Base-by-base conservation (phyloP, 2,888 invertebrate species). In the Lycophotia porphyrea region DNA sequence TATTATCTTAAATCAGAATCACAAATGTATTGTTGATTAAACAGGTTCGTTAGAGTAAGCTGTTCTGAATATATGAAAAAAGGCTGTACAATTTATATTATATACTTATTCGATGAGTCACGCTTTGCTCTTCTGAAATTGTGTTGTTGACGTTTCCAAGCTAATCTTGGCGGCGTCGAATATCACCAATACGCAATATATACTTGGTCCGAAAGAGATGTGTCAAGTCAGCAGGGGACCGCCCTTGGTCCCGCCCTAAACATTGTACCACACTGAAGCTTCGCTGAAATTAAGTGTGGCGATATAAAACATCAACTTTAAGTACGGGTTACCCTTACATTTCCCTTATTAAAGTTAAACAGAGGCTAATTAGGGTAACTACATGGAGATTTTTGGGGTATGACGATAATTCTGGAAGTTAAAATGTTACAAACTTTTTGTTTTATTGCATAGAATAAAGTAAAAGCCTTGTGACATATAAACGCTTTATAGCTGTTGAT, bases 211-310 rank as follows among this genome's bases (percentile, higher is more conserved):
- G 66, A 79, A 76, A 82, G 76, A 80, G 80, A 89, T 87, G 88
- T 89, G 90, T 84, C 81, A 71, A 81, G 90, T 91, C 91, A 91
- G 91, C 90, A 79, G 69, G 80, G 86, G 84, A 71, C 78, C 84
- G 78, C 83, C 82, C 78, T 75, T 55, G 39, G 65, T 78, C 77
- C 69, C 79, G 78, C 82, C 86, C 81, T 82, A 79, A 85, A 80
- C 84, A 88, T 86, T 80, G 84, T 86, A 85, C 82, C 84, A 80
- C 76, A 73, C 73, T 76, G 72, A 78, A 76, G 71, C 72, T 68
- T 58, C 75, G 47, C 74, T 71, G 72, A 76, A 86, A 88, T 85
- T 88, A 87, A 84, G 82, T 84, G 82, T 77, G 80, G 88, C 74
- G 83, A 81, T 80, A 84, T 84, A 84, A 86, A 85, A 83, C 78